These are phyloP conservation scores for Syndactyla subalaris DNA, from an alignment of 2,797 vertebrate species.

Conservation along the genomic window DNA sequence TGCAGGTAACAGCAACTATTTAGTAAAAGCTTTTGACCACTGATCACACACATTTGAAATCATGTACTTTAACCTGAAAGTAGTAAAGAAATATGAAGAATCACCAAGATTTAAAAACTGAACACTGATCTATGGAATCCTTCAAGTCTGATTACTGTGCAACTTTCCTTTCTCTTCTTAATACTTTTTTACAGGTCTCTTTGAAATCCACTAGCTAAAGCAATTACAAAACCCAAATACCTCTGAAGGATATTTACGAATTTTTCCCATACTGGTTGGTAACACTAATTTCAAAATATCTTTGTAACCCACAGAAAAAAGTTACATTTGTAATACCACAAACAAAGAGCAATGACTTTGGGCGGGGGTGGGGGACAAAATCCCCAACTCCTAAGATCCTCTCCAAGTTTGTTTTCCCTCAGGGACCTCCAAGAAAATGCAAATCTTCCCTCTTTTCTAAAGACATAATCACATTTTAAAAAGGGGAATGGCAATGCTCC, in stretches of 20 bases:
- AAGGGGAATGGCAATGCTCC: not conserved
- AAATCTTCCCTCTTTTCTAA: not conserved
- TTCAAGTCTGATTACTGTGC: not conserved
- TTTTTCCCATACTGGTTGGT: not conserved
- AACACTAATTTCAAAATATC: not conserved
- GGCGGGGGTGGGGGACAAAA: too few species aligned
- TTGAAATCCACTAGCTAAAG: not conserved
- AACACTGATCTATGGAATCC: not conserved
- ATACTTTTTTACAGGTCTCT: not conserved
- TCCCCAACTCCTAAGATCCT: fast-evolving
- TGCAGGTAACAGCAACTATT: not conserved
- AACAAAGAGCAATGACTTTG: not conserved
- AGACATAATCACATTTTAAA: not conserved
- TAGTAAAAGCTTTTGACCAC: not conserved
- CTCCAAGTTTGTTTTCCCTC: not conserved
- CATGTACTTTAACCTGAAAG: not conserved
- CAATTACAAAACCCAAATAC: not conserved
- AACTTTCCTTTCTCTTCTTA: not conserved
- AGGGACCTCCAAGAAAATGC: not conserved
- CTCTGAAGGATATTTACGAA: not conserved
- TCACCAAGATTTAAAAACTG: not conserved
- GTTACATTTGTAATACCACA: not conserved
- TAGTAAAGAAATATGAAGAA: not conserved
- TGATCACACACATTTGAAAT: not conserved
- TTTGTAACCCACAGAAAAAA: not conserved